A percentile compares a stretch with the other conserved stretches of the same genome.
Conservation (phyloP, 2,797 vertebrate genomes). For the Rhinophrynus dorsalis region DNA sequence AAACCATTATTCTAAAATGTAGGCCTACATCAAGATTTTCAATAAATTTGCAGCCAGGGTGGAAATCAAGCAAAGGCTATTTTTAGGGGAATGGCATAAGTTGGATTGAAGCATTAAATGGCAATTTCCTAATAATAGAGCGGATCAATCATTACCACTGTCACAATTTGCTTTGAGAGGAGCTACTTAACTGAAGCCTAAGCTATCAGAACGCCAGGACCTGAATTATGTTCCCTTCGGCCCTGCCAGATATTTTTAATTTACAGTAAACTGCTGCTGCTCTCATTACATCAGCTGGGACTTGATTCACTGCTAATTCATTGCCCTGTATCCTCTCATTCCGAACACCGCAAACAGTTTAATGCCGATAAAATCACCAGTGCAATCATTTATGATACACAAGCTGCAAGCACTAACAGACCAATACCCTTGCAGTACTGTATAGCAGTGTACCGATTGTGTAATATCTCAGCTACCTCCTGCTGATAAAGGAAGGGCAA, state of each 20-base stretch:
- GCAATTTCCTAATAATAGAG: slow-evolving; percentile 56
- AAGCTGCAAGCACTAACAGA: slow-evolving; percentile 12
- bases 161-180: slow-evolving; percentile 50
- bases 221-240: slow-evolving; percentile 58
- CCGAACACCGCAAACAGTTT: slow-evolving; percentile 60
- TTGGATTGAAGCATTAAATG: slow-evolving; percentile 45
- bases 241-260: slow-evolving; percentile 60
- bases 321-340: slow-evolving; percentile 58
- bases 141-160: slow-evolving; percentile 53
- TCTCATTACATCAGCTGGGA: slow-evolving; percentile 58
- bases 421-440: background rate
- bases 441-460: background rate
- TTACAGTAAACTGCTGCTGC: slow-evolving; percentile 57
- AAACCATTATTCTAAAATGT: background rate
- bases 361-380: slow-evolving; percentile 49
- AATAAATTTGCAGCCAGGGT: background rate
- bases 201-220: slow-evolving; percentile 44
- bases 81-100: background rate
- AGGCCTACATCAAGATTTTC: background rate
- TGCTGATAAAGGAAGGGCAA: background rate
- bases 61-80: slow-evolving; percentile 15
- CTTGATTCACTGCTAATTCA: slow-evolving; percentile 69
- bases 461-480: background rate
- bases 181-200: slow-evolving; percentile 41
- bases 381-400: slow-evolving; percentile 35